Base-by-base conservation (phyloP, 2,797 vertebrate species). In the Clarias fuscus region DNA sequence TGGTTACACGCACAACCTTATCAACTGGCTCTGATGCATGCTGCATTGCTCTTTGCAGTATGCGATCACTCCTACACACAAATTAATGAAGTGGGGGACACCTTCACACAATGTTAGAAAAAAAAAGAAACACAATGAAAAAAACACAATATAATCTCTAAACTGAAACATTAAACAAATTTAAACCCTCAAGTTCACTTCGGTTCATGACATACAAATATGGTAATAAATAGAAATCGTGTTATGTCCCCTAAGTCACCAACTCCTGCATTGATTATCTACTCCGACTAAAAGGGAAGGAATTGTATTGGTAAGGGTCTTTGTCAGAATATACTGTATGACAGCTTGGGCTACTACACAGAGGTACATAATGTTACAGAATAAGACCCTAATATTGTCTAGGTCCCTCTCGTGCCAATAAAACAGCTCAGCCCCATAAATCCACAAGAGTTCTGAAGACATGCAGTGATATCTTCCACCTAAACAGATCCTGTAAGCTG, bases 1-100 rank as follows among this genome's bases (percentile, higher is more conserved):
- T 88, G 85, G 89, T 86, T 30, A 80, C 58, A 84, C 73, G 56
- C 84, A 88, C 85, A 82, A 84, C 73, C 82, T 82, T 88, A 73
- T 80, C 61, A 65, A 64, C 27, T 48, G 20, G n/a, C 67, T 73
- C 67, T 87, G 86, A 87, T 30, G 59, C 86, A 87, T 80, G 43
- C 1, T 80, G 76, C 82, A 27, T 27, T 43, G 71, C 85, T 68
- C 61, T 56, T 70, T 80, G 82, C 83, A 62, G 58, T 17, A 82
- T 75, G 58, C 43, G 82, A 87, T 84, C 37, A 10, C 56, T 62
- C 65, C 17, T 82, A 72, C 80, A 70, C 59, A 56, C 27, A 64
- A 22, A 72, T 43, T 72, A 24, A 37, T 61, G 53, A 33, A 43
- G 11, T 37, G 48, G 62, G 40, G 24, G 48, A 71, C 30, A 83